Evolutionary conservation across 1,140 invertebrate genomes (phyloP).

Genomic region (Euwallacea fornicatus): DNA sequence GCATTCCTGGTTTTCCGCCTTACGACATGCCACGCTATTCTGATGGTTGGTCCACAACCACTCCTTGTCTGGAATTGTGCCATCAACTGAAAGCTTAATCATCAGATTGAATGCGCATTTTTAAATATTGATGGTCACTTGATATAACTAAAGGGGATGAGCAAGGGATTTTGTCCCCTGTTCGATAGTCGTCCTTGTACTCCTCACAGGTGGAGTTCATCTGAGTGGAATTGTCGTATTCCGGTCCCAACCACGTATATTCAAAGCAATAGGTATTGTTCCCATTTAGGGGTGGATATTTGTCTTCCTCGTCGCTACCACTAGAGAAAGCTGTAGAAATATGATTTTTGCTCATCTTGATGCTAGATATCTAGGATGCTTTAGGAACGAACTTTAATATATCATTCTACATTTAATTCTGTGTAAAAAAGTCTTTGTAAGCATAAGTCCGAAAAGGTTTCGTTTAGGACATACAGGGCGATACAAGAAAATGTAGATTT

Average conservation of each 20-base stretch:
- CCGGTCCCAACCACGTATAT: constrained; percentile 60
- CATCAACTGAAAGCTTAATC: constrained; percentile 54
- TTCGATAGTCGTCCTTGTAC: constrained; percentile 51
- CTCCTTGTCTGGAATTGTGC: constrained; percentile 45
- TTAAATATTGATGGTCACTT: constrained; percentile 50
- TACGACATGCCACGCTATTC: constrained; percentile 53
- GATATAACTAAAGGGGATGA: constrained; percentile 57
- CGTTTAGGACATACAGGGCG: too few species aligned
- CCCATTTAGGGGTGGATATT: constrained; percentile 24
- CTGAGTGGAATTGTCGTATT: constrained; percentile 55
- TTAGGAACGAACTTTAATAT: too few species aligned
- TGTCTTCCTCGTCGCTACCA: neutral
- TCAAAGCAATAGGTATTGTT: constrained; percentile 54
- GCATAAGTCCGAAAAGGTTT: too few species aligned
- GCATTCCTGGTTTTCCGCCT: constrained; percentile 56
- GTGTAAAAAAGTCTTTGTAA: too few species aligned
- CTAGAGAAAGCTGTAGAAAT: neutral
- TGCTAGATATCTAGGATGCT: too few species aligned
- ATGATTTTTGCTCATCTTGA: too few species aligned
- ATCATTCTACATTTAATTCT: too few species aligned
- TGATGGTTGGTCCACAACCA: constrained; percentile 46
- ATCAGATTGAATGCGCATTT: neutral
- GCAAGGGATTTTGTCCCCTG: constrained; percentile 55
- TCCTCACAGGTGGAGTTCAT: constrained; percentile 59
- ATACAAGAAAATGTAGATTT: too few species aligned